These are phyloP conservation scores for Tetrax tetrax DNA, from an alignment of 2,113 vertebrate species.

Conservation along the genomic window DNA sequence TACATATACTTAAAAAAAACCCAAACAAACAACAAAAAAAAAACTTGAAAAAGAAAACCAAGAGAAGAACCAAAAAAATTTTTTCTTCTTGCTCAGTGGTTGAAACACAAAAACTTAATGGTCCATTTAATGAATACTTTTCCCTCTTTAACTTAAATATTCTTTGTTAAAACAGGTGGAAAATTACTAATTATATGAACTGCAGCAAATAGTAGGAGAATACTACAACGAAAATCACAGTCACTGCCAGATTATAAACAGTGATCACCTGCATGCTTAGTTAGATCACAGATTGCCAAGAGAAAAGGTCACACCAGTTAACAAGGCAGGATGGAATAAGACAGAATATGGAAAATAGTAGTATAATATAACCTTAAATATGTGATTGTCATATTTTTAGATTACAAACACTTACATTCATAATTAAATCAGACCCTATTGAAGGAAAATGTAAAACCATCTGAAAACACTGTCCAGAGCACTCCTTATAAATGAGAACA, in stretches of 20 bases:
- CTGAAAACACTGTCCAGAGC: neutral
- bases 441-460: neutral
- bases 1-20: fast-evolving
- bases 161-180: neutral
- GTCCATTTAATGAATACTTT: neutral
- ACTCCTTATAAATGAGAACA: neutral
- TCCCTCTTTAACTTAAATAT: neutral
- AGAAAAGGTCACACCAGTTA: neutral
- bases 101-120: neutral
- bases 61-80: neutral
- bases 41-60: neutral
- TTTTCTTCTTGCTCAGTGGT: neutral
- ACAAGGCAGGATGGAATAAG: neutral
- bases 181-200: neutral
- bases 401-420: neutral
- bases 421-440: neutral
- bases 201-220: neutral
- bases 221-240: neutral
- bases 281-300: neutral
- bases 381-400: neutral
- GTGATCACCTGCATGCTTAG: neutral
- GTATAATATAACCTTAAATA: neutral
- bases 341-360: neutral
- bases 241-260: neutral
- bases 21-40: neutral